Base-by-base conservation (phyloP, 2,113 vertebrate genomes). In the Pycnonotus jocosus region DNA sequence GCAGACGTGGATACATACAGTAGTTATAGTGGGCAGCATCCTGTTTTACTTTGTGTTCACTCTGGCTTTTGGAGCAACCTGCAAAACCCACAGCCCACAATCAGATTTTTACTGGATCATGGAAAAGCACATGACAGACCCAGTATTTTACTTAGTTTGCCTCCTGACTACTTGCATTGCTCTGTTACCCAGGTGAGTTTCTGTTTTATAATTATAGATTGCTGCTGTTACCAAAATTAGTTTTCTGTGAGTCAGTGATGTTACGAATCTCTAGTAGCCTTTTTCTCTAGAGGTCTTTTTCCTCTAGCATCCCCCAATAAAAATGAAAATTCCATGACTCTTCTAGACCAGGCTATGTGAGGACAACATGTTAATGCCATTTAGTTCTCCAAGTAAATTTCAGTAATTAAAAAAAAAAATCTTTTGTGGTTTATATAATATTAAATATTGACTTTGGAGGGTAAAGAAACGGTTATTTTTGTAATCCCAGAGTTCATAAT, bases 1-100 rank as follows among this genome's bases (percentile, higher is more conserved):
- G 45, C 97, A 99, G 99, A 99, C 98, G 0, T 98, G 98, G 99
- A 98, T 99, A 78, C 98, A 99, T 83, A 2, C 88, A 31, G 47
- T 94, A 40, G 98, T 98, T 79, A 71, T 98, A 47, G 16, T 85
- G 33, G 97, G 98, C 42, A 99, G 99, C 87, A 93, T 96, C 25
- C 20, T 95, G 6, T 93, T 96, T 7, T 99, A 99, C 92, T 99
- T 99, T 28, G 19, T 90, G 56, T 99, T 99, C 15, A 48, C 97
- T 64, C 95, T 99, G 96, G 91, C 95, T 62, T 98, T 99, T 92
- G 98, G 98, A 93, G 90, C 97, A 70, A 51, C 94, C 61, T 99
- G 98, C 81, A 95, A 98, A 47, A 98, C 97, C 23, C 99, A 98
- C 90, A 99, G 96, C 83, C 97, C 98, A 11, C 98, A 96, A 7